Conservation (phyloP, 2,113 vertebrate genomes). For the Nothocercus julius region DNA sequence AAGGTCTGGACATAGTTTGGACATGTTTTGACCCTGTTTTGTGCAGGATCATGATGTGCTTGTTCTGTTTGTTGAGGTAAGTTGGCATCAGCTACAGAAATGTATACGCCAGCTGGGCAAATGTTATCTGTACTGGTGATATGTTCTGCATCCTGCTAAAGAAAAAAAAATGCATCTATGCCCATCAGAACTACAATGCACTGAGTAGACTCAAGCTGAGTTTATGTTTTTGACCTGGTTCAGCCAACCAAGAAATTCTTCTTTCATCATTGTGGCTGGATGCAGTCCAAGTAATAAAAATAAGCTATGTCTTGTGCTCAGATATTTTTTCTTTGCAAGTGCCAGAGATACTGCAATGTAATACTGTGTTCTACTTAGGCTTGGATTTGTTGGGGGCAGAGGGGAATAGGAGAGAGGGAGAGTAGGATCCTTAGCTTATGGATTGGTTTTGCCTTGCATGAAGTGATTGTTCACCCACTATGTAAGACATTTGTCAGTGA, state of each 20-base stretch:
- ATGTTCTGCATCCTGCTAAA: neutral
- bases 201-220: neutral
- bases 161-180: neutral
- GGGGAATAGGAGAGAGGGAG: fast-evolving
- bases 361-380: neutral
- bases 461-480: neutral
- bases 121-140: neutral
- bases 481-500: neutral
- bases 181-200: neutral
- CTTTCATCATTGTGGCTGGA: neutral
- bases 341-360: neutral
- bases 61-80: neutral
- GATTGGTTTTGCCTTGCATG: neutral
- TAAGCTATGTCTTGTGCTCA: neutral
- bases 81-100: neutral
- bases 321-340: neutral
- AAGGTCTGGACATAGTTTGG: no score
- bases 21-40: neutral
- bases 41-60: neutral
- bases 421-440: neutral
- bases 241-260: neutral
- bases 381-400: neutral
- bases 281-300: neutral
- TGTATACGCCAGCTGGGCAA: neutral
- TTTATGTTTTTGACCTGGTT: neutral